A percentile compares a stretch with the other conserved stretches of the same genome.
These are phyloP conservation scores for Diadegma fenestrale DNA, from an alignment of 2,888 invertebrate species.

Conservation along the genomic window DNA sequence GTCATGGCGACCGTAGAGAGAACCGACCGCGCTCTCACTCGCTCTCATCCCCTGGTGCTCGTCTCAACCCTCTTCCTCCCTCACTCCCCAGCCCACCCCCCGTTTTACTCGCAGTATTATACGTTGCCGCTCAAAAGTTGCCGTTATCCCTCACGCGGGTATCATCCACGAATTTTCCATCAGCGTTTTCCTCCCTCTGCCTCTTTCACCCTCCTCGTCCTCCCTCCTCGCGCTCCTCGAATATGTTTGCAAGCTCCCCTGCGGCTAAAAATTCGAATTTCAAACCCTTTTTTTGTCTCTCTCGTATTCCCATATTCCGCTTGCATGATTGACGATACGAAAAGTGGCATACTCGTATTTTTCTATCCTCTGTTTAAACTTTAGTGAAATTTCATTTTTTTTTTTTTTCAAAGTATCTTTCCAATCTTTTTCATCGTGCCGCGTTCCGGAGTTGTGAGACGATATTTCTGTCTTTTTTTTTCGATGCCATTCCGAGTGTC, in stretches of 20 bases:
- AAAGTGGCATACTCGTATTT: constrained; percentile 4
- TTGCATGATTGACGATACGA: constrained; percentile 1
- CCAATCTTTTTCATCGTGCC: not conserved
- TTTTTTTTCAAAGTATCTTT: constrained; percentile 1
- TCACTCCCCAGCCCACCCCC: constrained; percentile 43
- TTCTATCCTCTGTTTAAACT: constrained; percentile 7
- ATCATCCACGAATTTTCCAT: constrained; percentile 77
- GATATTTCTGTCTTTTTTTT: not conserved
- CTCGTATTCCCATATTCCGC: constrained; percentile 11
- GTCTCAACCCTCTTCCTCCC: constrained; percentile 27
- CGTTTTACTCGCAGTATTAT: constrained; percentile 23
- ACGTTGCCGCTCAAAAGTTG: constrained; percentile 79
- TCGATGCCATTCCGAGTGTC: not conserved
- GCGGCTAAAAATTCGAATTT: constrained; percentile 52
- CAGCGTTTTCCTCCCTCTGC: constrained; percentile 42
- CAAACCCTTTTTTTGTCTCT: constrained; percentile 30
- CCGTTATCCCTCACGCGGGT: constrained; percentile 64
- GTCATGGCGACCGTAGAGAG: constrained; percentile 82
- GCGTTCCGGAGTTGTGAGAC: not conserved
- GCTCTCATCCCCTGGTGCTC: constrained; percentile 29
- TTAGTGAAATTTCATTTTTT: constrained; percentile 8
- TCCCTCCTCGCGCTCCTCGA: constrained; percentile 11
- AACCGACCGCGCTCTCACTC: constrained; percentile 77
- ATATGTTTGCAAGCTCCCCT: constrained; percentile 45
- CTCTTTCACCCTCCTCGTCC: not conserved